phyloP scores from a whole-genome alignment of 2,797 vertebrate genomes.

The Eupleurogrammus muticus region DNA sequence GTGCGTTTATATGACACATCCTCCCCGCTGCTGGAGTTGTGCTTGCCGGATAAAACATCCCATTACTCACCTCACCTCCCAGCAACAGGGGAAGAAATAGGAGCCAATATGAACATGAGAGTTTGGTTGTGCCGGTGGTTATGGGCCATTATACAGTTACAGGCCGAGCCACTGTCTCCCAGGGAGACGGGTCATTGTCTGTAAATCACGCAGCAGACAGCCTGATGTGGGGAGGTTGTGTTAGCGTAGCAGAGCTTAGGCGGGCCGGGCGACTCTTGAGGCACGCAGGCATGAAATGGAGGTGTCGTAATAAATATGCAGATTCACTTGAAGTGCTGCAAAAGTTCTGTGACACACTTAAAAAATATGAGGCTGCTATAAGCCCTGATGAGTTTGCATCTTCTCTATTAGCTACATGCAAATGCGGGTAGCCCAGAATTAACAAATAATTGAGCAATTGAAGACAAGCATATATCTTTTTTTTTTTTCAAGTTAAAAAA shows the following conservation, averaged over 20 bases:
- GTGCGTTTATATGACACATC: conserved; percentile 13
- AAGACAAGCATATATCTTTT: too few relatives aligned
- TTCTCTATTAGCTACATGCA: background rate
- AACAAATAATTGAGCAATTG: too few relatives aligned
- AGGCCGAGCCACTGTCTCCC: conserved; percentile 32
- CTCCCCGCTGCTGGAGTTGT: conserved; percentile 29
- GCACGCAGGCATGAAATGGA: conserved; percentile 38
- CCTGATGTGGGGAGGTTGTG: conserved; percentile 5
- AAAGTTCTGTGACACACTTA: background rate
- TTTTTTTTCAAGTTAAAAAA: too few relatives aligned
- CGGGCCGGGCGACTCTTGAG: conserved; percentile 7
- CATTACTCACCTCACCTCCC: conserved; percentile 63
- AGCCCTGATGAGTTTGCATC: background rate
- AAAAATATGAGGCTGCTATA: background rate
- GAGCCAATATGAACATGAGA: conserved; percentile 50
- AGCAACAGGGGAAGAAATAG: conserved; percentile 70
- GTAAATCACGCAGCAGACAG: conserved; percentile 31
- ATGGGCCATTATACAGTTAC: conserved; percentile 53
- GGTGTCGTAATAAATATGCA: conserved; percentile 42
- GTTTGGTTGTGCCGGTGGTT: conserved; percentile 57
- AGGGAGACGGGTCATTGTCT: conserved; percentile 32
- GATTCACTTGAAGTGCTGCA: conserved; percentile 18
- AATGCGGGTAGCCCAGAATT: too few relatives aligned
- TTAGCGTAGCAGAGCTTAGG: conserved; percentile 19
- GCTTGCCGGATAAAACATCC: conserved; percentile 60